Conservation (phyloP, 2,888 invertebrate species). For the Dryocosmus kuriphilus region DNA sequence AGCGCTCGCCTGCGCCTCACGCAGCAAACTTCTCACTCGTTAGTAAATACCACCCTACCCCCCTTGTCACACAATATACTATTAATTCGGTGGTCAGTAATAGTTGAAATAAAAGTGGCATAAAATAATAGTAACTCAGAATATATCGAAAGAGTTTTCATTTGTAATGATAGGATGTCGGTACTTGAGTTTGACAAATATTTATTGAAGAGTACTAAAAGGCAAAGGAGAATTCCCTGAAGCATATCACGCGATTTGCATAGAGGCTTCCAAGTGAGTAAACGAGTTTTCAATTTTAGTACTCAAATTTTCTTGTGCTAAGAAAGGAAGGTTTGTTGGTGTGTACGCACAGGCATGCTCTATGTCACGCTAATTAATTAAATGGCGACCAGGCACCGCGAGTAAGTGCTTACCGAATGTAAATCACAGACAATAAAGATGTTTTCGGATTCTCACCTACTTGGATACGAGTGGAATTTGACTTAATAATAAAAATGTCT, state of each 20-base stretch:
- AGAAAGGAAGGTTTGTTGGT: not conserved
- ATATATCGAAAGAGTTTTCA: not conserved
- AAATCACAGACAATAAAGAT: constrained; percentile 57
- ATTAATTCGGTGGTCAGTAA: no score
- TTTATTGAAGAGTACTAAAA: constrained; percentile 5
- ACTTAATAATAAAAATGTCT: constrained; percentile 52
- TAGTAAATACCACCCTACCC: no score
- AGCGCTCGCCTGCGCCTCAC: no score
- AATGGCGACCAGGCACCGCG: constrained; percentile 50
- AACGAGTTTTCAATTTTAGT: not conserved
- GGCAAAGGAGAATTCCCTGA: not conserved
- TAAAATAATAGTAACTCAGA: no score
- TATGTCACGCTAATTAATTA: constrained; percentile 54
- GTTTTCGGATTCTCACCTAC: constrained; percentile 55
- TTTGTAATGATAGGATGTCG: not conserved
- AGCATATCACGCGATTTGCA: constrained; percentile 18
- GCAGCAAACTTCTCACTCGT: no score
- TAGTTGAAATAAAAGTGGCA: no score
- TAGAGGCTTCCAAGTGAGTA: not conserved
- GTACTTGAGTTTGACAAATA: not conserved
- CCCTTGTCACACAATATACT: no score
- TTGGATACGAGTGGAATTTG: constrained; percentile 47
- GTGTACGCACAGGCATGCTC: constrained; percentile 44
- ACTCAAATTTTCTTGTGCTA: constrained; percentile 20
- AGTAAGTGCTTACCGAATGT: constrained; percentile 51